These are phyloP conservation scores for Lineus longissimus DNA, from an alignment of 1,140 invertebrate species.

Conservation along the genomic window DNA sequence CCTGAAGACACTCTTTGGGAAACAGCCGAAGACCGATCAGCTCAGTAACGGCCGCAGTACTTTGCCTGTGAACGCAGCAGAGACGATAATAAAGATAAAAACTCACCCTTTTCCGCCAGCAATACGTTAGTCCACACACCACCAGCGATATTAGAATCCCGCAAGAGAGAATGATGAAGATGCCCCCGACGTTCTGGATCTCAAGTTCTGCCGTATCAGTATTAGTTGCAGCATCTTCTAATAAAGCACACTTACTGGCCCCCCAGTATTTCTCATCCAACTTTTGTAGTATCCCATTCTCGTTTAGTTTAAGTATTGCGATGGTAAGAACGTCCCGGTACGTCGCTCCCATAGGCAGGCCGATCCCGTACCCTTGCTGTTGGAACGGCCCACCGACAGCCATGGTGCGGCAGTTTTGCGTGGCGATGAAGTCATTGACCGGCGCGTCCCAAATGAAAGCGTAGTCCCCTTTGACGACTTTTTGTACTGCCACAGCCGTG, in stretches of 20 bases:
- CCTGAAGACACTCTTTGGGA: too few relatives aligned
- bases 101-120: too few relatives aligned
- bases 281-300: slow-evolving; percentile 1
- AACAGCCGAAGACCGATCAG: too few relatives aligned
- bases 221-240: slow-evolving; percentile 31
- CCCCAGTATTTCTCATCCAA: slow-evolving; percentile 32
- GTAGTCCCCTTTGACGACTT: slow-evolving; percentile 45
- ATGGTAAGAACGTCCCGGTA: slow-evolving; percentile 16
- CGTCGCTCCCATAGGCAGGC: slow-evolving; percentile 11
- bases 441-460: slow-evolving; percentile 53
- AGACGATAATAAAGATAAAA: too few relatives aligned
- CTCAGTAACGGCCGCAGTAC: too few relatives aligned
- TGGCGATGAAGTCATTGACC: slow-evolving; percentile 47
- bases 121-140: slow-evolving; percentile 20
- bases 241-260: slow-evolving; percentile 32
- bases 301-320: slow-evolving; percentile 10
- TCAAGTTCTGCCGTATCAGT: slow-evolving; percentile 63
- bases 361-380: slow-evolving; percentile 31
- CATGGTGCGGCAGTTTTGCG: slow-evolving; percentile 48
- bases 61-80: too few relatives aligned
- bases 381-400: slow-evolving; percentile 47
- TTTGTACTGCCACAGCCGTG: slow-evolving; percentile 34
- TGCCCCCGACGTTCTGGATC: slow-evolving; percentile 95
- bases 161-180: slow-evolving; percentile 96
- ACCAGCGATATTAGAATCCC: slow-evolving; percentile 74